These are phyloP conservation scores for Menura novaehollandiae DNA, from an alignment of 2,113 vertebrate species.

Conservation along the genomic window DNA sequence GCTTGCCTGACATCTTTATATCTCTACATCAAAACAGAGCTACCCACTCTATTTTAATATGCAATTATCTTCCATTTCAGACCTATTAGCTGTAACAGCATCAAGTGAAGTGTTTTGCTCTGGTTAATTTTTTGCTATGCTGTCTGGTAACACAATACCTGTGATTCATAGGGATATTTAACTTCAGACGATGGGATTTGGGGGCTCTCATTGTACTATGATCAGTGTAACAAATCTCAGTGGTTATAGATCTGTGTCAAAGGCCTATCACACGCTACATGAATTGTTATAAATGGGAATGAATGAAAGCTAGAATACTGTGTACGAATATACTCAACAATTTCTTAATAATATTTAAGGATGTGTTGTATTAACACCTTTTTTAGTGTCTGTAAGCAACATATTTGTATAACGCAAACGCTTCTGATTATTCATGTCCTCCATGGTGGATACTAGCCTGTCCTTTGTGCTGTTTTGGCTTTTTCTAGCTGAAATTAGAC, in stretches of 20 bases:
- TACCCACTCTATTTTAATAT: conserved; percentile 51
- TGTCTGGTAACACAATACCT: neutral
- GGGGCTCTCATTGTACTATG: neutral
- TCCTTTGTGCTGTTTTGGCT: neutral
- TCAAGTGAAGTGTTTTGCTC: neutral
- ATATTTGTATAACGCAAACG: neutral
- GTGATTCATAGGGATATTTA: neutral
- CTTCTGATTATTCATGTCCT: neutral
- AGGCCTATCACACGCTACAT: neutral
- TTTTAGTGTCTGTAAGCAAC: neutral
- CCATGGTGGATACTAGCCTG: neutral
- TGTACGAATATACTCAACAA: neutral
- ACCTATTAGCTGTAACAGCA: conserved; percentile 6
- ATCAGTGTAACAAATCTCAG: neutral
- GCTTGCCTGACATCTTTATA: conserved; percentile 27
- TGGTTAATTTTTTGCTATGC: neutral
- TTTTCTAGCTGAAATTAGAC: neutral
- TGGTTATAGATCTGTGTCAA: neutral
- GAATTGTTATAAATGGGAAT: neutral
- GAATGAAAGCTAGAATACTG: neutral
- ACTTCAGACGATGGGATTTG: neutral
- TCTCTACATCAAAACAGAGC: conserved; percentile 50
- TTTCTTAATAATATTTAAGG: neutral
- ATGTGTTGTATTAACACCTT: neutral
- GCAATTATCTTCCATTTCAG: conserved; percentile 50